Evolutionary conservation across 2,113 vertebrate species (phyloP).

Genomic region (Leptobrachium leishanense): DNA sequence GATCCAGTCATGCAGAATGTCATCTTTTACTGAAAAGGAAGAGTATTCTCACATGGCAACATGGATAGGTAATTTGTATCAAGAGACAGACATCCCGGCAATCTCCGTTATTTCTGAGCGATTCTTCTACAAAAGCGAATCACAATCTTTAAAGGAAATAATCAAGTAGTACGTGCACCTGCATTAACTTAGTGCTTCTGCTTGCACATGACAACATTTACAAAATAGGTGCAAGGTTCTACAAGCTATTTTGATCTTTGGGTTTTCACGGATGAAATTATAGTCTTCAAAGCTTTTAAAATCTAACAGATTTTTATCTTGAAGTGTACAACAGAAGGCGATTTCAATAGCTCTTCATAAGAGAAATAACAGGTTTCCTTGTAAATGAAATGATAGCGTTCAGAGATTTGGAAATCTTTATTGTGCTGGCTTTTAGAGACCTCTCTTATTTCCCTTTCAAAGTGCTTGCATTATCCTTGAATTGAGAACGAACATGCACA

Average conservation of each 20-base stretch:
- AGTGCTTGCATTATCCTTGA: slow-evolving; percentile 14
- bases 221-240: background rate
- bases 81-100: too few relatives aligned
- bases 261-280: slow-evolving; percentile 27
- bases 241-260: slow-evolving; percentile 7
- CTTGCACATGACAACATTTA: background rate
- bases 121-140: too few relatives aligned
- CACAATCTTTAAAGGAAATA: too few relatives aligned
- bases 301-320: slow-evolving; percentile 14
- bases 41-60: too few relatives aligned
- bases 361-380: slow-evolving; percentile 27
- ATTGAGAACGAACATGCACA: background rate
- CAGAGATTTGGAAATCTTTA: slow-evolving; percentile 9
- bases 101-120: too few relatives aligned
- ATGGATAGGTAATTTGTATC: too few relatives aligned
- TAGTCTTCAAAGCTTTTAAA: slow-evolving; percentile 25
- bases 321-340: slow-evolving; percentile 16
- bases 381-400: slow-evolving; percentile 25
- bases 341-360: slow-evolving; percentile 40
- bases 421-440: background rate
- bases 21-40: too few relatives aligned
- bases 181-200: background rate
- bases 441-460: background rate
- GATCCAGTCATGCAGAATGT: too few relatives aligned
- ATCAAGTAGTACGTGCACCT: too few relatives aligned